These are phyloP conservation scores for Heterotis niloticus DNA, from an alignment of 2,113 vertebrate species.

Conservation along the genomic window DNA sequence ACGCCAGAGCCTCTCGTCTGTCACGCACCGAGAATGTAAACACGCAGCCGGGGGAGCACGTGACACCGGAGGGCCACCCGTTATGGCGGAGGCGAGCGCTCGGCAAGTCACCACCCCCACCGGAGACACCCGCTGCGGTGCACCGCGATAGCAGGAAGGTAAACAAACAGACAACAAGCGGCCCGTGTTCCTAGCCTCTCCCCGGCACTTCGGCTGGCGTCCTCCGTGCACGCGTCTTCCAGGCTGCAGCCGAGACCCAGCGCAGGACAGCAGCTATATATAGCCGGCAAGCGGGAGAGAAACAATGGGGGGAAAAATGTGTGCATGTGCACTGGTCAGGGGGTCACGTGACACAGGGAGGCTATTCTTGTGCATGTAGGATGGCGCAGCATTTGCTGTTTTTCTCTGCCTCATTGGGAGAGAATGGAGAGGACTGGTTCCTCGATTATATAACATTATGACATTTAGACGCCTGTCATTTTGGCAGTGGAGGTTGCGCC, in stretches of 20 bases:
- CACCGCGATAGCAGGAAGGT: not conserved
- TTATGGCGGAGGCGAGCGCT: not conserved
- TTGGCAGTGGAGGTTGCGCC: not conserved
- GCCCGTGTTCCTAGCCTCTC: not conserved
- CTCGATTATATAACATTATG: not conserved
- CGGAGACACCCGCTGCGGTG: not conserved
- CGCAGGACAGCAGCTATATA: constrained; percentile 1
- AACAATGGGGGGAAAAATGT: not conserved
- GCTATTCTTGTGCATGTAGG: not conserved
- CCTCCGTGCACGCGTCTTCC: constrained; percentile 1
- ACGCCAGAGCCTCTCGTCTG: not conserved
- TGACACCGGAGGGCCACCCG: not conserved
- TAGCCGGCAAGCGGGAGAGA: not conserved
- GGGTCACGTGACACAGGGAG: not conserved
- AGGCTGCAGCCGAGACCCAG: constrained; percentile 13
- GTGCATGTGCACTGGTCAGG: not conserved
- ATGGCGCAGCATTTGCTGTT: not conserved
- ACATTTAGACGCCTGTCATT: not conserved
- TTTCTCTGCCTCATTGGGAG: not conserved
- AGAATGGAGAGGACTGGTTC: not conserved
- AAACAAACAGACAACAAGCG: not conserved
- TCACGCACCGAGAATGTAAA: constrained; percentile 18
- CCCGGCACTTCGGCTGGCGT: constrained; percentile 5
- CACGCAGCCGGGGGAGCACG: not conserved
- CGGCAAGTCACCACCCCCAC: not conserved